Evolutionary conservation across 2,797 vertebrate species (phyloP), one percentile per base, ranked within the genome.

Genomic region (Xenentodon cancila): DNA sequence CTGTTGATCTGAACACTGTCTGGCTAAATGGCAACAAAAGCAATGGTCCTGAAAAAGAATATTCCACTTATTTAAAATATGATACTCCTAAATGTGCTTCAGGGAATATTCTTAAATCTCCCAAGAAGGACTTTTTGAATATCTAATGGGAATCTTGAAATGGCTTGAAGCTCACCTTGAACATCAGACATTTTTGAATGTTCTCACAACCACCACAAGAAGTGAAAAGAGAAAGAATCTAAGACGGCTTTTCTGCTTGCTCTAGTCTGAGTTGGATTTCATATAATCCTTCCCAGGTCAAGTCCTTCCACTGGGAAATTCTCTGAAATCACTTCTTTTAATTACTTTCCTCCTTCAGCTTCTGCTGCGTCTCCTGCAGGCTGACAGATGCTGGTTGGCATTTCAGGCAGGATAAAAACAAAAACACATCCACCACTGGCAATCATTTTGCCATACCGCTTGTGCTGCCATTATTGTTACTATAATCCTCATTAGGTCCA

Each of bases 231-330:
- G 59, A 56, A 34, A 42, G 19, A 49, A 52, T 44, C 16, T 59
- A 22, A 15, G 47, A 64, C 22, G 18, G 55, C 53, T 57, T 77
- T 73, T 78, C 63, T 75, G 84, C 74, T 68, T 60, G 71, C 67
- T 66, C 66, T 62, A 81, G 73, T 85, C 79, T 87, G 78, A 80
- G 79, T 70, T 75, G 84, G 85, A 77, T 89, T 81, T 84, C 77
- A 81, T 75, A 71, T 87, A 90, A 90, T 89, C 87, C 84, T 79
- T 67, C 19, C 64, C 82, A 87, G 88, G 88, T 88, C 79, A 58
- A 64, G 83, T 79, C 82, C 79, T 80, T 90, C 89, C 86, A 59
- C 75, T 77, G 86, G 87, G 88, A 90, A 85, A 90, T 88, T 85
- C 84, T 88, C 82, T 86, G 50, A 83, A 89, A 88, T 86, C 64